Conservation (phyloP, 1,140 invertebrate species). For the Micrasema minimum region DNA sequence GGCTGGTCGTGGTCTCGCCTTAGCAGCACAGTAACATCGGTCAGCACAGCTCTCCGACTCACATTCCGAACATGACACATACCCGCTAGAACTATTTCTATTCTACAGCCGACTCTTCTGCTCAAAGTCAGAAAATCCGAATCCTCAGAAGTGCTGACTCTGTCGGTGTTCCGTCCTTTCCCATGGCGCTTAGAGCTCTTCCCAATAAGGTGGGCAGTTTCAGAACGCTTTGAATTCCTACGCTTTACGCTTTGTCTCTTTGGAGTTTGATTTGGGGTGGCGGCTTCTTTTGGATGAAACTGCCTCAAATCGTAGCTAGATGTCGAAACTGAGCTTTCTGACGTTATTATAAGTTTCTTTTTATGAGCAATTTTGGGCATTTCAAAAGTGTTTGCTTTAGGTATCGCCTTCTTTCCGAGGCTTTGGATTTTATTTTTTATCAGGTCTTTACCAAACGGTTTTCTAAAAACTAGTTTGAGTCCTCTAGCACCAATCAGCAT, state of each 20-base stretch:
- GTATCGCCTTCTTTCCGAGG: conserved; percentile 30
- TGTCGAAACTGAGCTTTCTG: conserved; percentile 69
- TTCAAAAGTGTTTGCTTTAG: conserved; percentile 53
- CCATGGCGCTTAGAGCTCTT: conserved; percentile 59
- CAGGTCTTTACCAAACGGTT: conserved; percentile 67
- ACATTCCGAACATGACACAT: conserved; percentile 88
- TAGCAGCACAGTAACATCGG: conserved; percentile 75
- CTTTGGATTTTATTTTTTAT: conserved; percentile 64
- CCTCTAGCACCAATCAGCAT: conserved; percentile 67
- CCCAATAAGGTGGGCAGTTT: conserved; percentile 57
- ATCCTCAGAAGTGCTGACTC: conserved; percentile 73
- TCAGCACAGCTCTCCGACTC: conserved; percentile 84
- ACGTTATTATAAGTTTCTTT: conserved; percentile 60
- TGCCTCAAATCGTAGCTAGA: conserved; percentile 70
- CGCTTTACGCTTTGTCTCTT: conserved; percentile 61
- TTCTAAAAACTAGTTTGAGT: conserved; percentile 67
- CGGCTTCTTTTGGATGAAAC: conserved; percentile 68
- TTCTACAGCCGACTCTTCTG: conserved; percentile 68
- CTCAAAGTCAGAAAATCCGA: conserved; percentile 72
- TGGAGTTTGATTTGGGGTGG: conserved; percentile 56
- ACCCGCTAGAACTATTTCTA: conserved; percentile 77
- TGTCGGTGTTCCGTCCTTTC: conserved; percentile 63
- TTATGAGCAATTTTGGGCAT: conserved; percentile 55
- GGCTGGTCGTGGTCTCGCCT: conserved; percentile 46
- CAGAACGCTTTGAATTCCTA: conserved; percentile 62